phyloP scores from a whole-genome alignment of 2,113 vertebrate genomes.

The Seriola aureovittata region DNA sequence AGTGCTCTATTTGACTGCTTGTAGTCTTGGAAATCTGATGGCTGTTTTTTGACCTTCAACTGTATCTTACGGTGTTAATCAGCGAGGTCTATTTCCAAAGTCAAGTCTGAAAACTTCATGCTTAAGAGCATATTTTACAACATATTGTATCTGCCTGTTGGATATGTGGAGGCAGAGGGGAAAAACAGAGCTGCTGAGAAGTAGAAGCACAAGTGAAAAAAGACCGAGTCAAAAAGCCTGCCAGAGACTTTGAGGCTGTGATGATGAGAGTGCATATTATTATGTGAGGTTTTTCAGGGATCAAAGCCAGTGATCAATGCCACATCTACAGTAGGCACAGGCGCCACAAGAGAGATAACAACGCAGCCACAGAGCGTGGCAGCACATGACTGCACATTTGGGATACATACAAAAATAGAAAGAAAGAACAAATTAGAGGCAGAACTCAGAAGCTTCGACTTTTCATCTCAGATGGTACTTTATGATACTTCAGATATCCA shows the following conservation, averaged over 20 bases:
- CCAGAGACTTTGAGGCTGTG: not conserved
- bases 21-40: no score
- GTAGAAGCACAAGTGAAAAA: not conserved
- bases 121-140: not conserved
- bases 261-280: conserved; percentile 23
- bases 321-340: not conserved
- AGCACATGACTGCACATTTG: conserved; percentile 17
- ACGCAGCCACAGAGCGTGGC: not conserved
- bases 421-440: conserved; percentile 18
- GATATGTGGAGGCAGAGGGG: not conserved
- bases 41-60: no score
- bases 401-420: conserved; percentile 29
- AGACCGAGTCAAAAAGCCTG: not conserved
- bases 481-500: not conserved
- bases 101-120: not conserved
- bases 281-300: not conserved
- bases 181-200: not conserved
- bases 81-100: not conserved
- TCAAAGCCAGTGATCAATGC: conserved; percentile 32
- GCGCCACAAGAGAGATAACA: not conserved
- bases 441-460: not conserved
- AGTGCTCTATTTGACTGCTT: no score
- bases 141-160: not conserved
- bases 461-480: conserved; percentile 17
- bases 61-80: no score